A percentile compares a stretch with the other conserved stretches of the same genome.
Evolutionary conservation across 2,797 vertebrate genomes (phyloP).

Genomic region (Gila robusta): DNA sequence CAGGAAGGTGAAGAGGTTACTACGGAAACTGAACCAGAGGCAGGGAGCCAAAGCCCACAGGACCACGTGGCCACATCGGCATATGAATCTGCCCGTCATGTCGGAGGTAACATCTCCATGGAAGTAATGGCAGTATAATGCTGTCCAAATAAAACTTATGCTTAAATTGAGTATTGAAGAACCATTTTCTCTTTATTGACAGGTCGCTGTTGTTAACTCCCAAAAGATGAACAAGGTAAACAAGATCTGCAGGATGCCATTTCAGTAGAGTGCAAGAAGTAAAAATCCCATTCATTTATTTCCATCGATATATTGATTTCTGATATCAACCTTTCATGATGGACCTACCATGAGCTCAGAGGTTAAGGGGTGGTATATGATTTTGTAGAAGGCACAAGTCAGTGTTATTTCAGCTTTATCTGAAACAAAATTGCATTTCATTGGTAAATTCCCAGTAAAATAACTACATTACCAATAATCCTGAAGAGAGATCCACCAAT

Average conservation of each 20-base stretch:
- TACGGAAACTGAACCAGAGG: slow-evolving; percentile 80
- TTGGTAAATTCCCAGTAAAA: neutral
- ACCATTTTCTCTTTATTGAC: neutral
- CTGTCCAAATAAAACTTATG: neutral
- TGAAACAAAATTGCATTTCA: neutral
- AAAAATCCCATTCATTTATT: neutral
- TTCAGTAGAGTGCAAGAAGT: neutral
- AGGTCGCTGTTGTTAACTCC: slow-evolving; percentile 41
- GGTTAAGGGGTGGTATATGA: neutral
- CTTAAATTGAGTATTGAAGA: neutral
- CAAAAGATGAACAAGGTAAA: slow-evolving; percentile 56
- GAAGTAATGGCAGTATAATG: neutral
- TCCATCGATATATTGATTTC: neutral
- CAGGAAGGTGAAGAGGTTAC: slow-evolving; percentile 81
- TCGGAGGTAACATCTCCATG: slow-evolving; percentile 71
- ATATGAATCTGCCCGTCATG: slow-evolving; percentile 82
- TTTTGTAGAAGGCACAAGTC: neutral
- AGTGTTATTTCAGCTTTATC: neutral
- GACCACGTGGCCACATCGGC: slow-evolving; percentile 77
- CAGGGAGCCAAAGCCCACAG: slow-evolving; percentile 73
- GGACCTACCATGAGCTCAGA: neutral
- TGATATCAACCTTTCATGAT: neutral
- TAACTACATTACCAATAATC: neutral
- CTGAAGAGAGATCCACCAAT: neutral
- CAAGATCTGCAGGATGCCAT: neutral